phyloP scores from a whole-genome alignment of 2,797 vertebrate genomes.

The Spinibarbus caldwelli region DNA sequence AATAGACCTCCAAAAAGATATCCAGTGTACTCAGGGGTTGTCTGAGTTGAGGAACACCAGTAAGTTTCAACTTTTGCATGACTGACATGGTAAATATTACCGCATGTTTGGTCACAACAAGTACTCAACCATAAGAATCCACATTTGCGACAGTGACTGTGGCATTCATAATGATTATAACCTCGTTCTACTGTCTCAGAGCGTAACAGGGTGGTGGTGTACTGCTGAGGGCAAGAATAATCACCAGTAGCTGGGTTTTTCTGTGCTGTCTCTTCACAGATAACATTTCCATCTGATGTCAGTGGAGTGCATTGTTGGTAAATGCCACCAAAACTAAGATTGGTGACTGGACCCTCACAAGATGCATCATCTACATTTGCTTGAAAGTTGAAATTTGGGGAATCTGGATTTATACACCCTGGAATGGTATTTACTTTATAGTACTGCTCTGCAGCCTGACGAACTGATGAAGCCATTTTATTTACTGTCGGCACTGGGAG shows the following conservation, averaged over 20 bases:
- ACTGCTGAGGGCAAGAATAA: slow-evolving; percentile 80
- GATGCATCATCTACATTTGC: slow-evolving; percentile 86
- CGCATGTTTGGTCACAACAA: slow-evolving; percentile 75
- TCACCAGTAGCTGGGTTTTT: slow-evolving; percentile 83
- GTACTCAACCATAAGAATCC: slow-evolving; percentile 54
- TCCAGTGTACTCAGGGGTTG: slow-evolving; percentile 69
- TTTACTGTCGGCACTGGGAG: slow-evolving; percentile 81
- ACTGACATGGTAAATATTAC: slow-evolving; percentile 77
- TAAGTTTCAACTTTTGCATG: slow-evolving; percentile 78
- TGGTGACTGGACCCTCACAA: slow-evolving; percentile 79
- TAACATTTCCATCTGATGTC: slow-evolving; percentile 48
- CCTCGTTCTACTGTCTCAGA: slow-evolving; percentile 79
- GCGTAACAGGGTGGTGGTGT: slow-evolving; percentile 72
- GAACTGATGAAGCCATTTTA: slow-evolving; percentile 75
- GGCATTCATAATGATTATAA: slow-evolving; percentile 80
- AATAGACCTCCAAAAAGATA: slow-evolving; percentile 90
- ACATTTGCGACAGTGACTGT: slow-evolving; percentile 43
- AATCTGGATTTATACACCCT: slow-evolving; percentile 79
- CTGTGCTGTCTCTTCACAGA: slow-evolving; percentile 80
- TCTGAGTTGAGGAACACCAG: slow-evolving; percentile 77
- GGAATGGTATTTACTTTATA: slow-evolving; percentile 86
- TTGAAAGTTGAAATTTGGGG: slow-evolving; percentile 88
- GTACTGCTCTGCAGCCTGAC: slow-evolving; percentile 79
- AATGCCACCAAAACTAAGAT: slow-evolving; percentile 88
- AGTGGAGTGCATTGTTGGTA: slow-evolving; percentile 80